phyloP scores from a whole-genome alignment of 2,113 vertebrate species.

The Rhinoderma darwinii region DNA sequence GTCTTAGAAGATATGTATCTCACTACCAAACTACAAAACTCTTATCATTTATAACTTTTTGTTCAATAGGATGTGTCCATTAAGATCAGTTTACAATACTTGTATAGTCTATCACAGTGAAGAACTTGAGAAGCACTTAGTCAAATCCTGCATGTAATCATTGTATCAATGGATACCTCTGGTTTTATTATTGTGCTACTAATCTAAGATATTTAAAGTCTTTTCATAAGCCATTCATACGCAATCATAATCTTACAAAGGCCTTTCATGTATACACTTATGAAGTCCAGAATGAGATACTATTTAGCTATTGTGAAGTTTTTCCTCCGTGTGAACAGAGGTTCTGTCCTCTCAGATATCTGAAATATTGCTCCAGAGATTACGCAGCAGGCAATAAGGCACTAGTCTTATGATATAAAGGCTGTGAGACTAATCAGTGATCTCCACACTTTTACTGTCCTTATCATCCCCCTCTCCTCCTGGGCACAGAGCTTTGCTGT shows the following conservation, averaged over 20 bases:
- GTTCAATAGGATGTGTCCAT: not conserved
- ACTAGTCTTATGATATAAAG: constrained; percentile 35
- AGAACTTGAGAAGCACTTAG: not conserved
- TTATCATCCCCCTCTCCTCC: constrained; percentile 47
- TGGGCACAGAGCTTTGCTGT: constrained; percentile 46
- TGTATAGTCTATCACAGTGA: too few relatives aligned
- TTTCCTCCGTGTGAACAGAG: constrained; percentile 1
- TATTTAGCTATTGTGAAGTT: constrained; percentile 36
- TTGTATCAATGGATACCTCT: not conserved
- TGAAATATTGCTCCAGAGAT: constrained; percentile 55
- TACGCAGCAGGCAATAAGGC: constrained; percentile 50
- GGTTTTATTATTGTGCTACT: not conserved
- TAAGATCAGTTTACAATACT: not conserved
- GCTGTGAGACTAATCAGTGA: constrained; percentile 56
- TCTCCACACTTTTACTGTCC: constrained; percentile 50
- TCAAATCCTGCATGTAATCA: not conserved
- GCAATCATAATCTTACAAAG: not conserved
- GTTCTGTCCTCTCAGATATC: constrained; percentile 47
- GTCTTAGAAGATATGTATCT: not conserved
- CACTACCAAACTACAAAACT: not conserved
- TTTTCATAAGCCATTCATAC: not conserved
- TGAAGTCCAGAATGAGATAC: constrained; percentile 26
- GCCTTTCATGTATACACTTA: constrained; percentile 22
- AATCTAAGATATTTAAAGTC: constrained; percentile 6
- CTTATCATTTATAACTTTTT: not conserved